Evolutionary conservation across 2,888 invertebrate genomes (phyloP), one percentile per base, ranked within the genome.

Genomic region (Agonum fuliginosum): DNA sequence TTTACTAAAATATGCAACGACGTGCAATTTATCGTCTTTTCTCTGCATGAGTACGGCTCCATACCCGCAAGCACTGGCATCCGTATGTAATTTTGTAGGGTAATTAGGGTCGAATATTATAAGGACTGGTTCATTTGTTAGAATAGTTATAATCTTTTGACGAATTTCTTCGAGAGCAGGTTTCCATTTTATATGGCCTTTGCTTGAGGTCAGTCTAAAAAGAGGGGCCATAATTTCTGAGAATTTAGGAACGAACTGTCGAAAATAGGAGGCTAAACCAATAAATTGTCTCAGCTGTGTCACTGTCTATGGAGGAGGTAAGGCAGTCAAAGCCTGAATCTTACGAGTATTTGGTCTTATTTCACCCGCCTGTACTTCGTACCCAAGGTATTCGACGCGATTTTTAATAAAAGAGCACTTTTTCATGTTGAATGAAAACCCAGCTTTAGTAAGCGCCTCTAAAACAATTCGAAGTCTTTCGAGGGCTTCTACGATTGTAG

Each of bases 1-100:
- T 34, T 41, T 54, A 67, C 75, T 75, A 46, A 69, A 79, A 43
- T 79, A 79, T 51, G 51, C 51, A 22, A 51, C 51, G 10, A 34
- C 34, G 8, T 51, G 70, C 20, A 14, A 17, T 27, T 51, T 73
- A 17, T 22, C 10, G 8, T 81, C 62, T 41, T 75, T 12, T 10
- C 20, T 46, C 20, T 70, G 78, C 3, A 70, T 2, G 12, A 78
- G 41, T 5, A 75, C 58, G 3, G 75, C 58, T 14, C 62, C 58
- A 8, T 51, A 51, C 5, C 75, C 78, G 17, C 65, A 6, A 24
- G 54, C 4, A 20, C 74, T 74, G 3, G 78, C 75, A 58, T 78
- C 62, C 5, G 77, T 78, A 54, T 77, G 76, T 10, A 78, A 20
- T 76, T 77, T 48, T 1, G 62, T 77, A 5, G 14, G 5, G 5